Evolutionary conservation across 2,888 invertebrate genomes (phyloP), one percentile per base, ranked within the genome.

Genomic region (Leptopilina drosophilae): DNA sequence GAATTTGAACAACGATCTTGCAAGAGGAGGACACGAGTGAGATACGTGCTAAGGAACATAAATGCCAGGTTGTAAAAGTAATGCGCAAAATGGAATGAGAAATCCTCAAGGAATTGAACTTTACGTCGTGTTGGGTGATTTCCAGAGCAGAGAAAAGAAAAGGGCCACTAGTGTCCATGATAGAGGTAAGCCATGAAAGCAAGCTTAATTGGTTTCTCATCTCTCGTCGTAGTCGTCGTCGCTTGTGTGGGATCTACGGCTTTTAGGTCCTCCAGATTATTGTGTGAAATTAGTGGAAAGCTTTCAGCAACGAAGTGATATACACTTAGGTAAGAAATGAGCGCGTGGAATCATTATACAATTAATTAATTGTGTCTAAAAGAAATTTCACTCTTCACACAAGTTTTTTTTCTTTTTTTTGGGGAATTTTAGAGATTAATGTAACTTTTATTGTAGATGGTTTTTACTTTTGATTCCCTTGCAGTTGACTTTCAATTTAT

Each of bases 1-100:
- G 79, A 80, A 82, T 78, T 79, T 79, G 62, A 80, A 80, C 76
- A 80, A 80, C 76, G 78, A 79, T 82, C 78, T 46, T 33, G 40
- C 33, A 33, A 4, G 42, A 6, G 20, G 53, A 56, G 56, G 56
- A 66, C 14, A 53, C 14, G 56, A 73, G 49, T 33, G 69, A 73
- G 53, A n/a, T 73, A 33, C 69, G 65, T 53, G 80, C 77, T 75
- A 80, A 77, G 46, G 77, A 67, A 77, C 78, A 67, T 79, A 78
- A 80, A 77, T 66, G 66, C 77, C 77, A 56, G n/a, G 67, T 65
- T 69, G 77, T 78, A 76, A 80, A 78, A 80, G 77, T 80, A 79
- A 76, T 62, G 76, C 75, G 76, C 75, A 64, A 15, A 64, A 14
- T 40, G 64, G 77, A 26, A 79, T 81, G 77, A 77, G 76, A 65